These are phyloP conservation scores for Seriola rivoliana DNA, from an alignment of 2,113 vertebrate species.

Conservation along the genomic window DNA sequence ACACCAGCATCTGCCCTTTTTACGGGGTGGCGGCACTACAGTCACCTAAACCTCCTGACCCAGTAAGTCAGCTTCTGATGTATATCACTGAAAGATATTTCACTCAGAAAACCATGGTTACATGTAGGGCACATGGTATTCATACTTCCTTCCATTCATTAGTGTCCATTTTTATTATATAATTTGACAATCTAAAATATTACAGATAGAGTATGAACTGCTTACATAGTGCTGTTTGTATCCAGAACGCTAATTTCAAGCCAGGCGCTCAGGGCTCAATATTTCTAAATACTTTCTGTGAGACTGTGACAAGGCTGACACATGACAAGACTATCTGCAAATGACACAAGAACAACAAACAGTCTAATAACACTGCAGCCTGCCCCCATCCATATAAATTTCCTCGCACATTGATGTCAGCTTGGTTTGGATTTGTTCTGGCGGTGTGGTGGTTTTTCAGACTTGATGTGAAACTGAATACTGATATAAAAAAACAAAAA, in stretches of 20 bases:
- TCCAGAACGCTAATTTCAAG: not conserved
- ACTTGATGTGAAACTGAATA: not conserved
- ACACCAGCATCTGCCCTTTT: no score
- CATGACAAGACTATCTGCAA: not conserved
- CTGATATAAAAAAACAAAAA: not conserved
- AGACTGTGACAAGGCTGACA: not conserved
- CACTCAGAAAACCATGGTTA: not conserved
- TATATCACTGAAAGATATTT: not conserved
- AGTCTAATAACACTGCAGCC: not conserved
- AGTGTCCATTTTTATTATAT: not conserved
- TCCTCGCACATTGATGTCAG: not conserved
- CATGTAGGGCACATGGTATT: not conserved
- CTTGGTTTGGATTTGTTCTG: not conserved
- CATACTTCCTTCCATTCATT: not conserved
- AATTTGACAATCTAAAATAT: not conserved
- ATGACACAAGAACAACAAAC: conserved; percentile 4
- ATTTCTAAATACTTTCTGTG: not conserved
- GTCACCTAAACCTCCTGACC: not conserved
- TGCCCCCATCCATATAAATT: not conserved
- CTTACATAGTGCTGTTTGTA: not conserved
- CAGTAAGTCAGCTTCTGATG: not conserved
- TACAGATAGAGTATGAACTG: not conserved
- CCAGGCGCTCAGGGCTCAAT: not conserved
- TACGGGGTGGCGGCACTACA: no score
- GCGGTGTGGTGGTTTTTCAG: not conserved